A percentile compares a stretch with the other conserved stretches of the same genome.
phyloP scores from a whole-genome alignment of 2,888 invertebrate species.

The Phaonia tiefii region DNA sequence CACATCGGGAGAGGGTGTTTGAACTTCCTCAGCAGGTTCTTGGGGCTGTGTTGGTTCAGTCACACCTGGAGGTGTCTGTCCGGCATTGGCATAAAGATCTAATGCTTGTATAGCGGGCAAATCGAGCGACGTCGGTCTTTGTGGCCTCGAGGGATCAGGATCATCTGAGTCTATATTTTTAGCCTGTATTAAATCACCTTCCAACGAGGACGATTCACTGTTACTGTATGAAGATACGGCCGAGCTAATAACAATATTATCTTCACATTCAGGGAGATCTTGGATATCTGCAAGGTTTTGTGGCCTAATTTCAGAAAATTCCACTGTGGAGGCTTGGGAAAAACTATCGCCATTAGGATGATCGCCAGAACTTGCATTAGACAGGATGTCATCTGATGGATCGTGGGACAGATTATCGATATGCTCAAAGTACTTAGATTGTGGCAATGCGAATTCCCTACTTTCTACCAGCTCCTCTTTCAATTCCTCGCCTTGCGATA shows the following conservation, averaged over 20 bases:
- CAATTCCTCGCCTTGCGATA: slow-evolving; percentile 27
- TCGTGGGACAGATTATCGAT: not conserved
- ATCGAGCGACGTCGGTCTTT: slow-evolving; percentile 78
- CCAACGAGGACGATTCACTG: slow-evolving; percentile 71
- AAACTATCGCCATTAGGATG: slow-evolving; percentile 79
- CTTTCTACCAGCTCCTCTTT: not conserved
- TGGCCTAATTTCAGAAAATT: slow-evolving; percentile 76
- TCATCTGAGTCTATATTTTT: slow-evolving; percentile 63
- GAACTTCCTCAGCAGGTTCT: not conserved
- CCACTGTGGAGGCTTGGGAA: slow-evolving; percentile 80
- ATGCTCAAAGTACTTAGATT: not conserved
- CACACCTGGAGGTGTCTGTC: slow-evolving; percentile 76
- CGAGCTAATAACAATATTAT: slow-evolving; percentile 56
- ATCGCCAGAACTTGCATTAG: slow-evolving; percentile 69
- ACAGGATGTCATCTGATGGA: slow-evolving; percentile 69
- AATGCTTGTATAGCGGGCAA: slow-evolving; percentile 71
- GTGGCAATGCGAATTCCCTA: not conserved
- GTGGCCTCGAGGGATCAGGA: slow-evolving; percentile 69
- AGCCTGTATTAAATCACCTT: slow-evolving; percentile 60
- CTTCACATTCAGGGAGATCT: slow-evolving; percentile 51
- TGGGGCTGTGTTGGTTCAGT: slow-evolving; percentile 65
- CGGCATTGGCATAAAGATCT: slow-evolving; percentile 74
- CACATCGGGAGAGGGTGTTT: slow-evolving; percentile 30
- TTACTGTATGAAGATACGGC: slow-evolving; percentile 73
- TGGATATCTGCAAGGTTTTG: slow-evolving; percentile 50